phyloP scores from a whole-genome alignment of 1,140 invertebrate species.

The Leptinotarsa undecemlineata region DNA sequence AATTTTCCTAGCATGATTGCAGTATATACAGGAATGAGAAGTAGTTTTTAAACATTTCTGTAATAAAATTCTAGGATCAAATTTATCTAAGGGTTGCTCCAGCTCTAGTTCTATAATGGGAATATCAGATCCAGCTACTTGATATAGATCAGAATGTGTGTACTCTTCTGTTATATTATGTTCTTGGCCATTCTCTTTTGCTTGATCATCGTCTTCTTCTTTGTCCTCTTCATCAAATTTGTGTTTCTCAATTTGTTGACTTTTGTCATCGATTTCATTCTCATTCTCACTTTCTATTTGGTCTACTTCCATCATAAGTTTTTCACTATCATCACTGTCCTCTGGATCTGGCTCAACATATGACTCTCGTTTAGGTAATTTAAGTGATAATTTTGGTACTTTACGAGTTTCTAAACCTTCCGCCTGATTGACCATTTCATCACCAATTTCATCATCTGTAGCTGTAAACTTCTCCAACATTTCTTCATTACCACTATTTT shows the following conservation, averaged over 20 bases:
- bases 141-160: conserved; percentile 28
- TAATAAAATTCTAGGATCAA: conserved; percentile 70
- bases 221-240: conserved; percentile 18
- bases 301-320: conserved; percentile 57
- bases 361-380: conserved; percentile 55
- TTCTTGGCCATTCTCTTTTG: neutral
- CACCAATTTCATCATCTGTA: conserved; percentile 13
- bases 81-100: conserved; percentile 72
- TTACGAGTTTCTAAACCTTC: conserved; percentile 47
- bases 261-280: conserved; percentile 35
- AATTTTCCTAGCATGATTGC: conserved; percentile 80
- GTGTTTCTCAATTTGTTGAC: conserved; percentile 19
- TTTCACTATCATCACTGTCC: conserved; percentile 63
- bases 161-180: conserved; percentile 20
- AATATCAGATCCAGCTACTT: conserved; percentile 65
- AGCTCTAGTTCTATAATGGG: conserved; percentile 72
- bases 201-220: conserved; percentile 19
- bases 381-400: conserved; percentile 60
- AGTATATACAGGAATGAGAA: conserved; percentile 74
- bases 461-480: conserved; percentile 24
- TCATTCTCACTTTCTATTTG: conserved; percentile 49
- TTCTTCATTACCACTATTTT: conserved; percentile 23
- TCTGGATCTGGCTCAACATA: conserved; percentile 35
- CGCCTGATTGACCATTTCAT: conserved; percentile 34
- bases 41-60: conserved; percentile 73